Percentiles rank a stretch among this genome's conserved stretches.
Evolutionary conservation across 2,888 invertebrate species (phyloP).

Genomic region (Seira ritae): DNA sequence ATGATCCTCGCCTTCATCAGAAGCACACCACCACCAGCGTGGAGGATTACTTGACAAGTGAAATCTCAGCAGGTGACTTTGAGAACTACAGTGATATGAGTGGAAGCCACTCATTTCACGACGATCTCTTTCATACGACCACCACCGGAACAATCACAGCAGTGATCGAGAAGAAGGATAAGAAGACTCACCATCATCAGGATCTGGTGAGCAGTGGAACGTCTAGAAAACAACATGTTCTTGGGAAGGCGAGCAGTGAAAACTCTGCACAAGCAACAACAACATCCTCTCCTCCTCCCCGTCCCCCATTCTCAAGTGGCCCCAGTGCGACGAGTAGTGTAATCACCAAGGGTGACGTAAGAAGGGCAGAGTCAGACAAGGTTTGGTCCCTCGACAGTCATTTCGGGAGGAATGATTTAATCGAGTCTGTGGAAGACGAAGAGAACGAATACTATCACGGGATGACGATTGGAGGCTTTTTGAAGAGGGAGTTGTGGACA

Average conservation of each 20-base stretch:
- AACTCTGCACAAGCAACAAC: not conserved
- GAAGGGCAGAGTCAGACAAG: conserved; percentile 48
- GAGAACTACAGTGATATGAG: conserved; percentile 20
- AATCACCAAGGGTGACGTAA: conserved; percentile 38
- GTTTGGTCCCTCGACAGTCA: conserved; percentile 57
- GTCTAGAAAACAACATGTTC: conserved; percentile 20
- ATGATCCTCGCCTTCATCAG: not conserved
- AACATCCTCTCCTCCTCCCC: not conserved
- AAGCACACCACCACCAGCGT: conserved; percentile 18
- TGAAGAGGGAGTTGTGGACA: conserved; percentile 88
- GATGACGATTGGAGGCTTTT: conserved; percentile 69
- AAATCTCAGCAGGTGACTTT: conserved; percentile 10
- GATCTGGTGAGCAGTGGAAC: conserved; percentile 45
- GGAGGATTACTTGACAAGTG: conserved; percentile 43
- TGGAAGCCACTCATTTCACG: conserved; percentile 42
- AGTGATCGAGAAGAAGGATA: conserved; percentile 29
- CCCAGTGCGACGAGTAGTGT: not conserved
- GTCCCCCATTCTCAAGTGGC: not conserved
- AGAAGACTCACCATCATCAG: conserved; percentile 12
- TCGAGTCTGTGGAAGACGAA: conserved; percentile 40
- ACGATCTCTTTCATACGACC: conserved; percentile 54
- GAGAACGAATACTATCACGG: conserved; percentile 61
- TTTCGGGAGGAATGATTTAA: conserved; percentile 44
- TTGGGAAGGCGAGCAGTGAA: conserved; percentile 25
- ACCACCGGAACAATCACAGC: conserved; percentile 44